Base-by-base conservation (phyloP, 2,113 vertebrate genomes). In the Microtus ochrogaster region DNA sequence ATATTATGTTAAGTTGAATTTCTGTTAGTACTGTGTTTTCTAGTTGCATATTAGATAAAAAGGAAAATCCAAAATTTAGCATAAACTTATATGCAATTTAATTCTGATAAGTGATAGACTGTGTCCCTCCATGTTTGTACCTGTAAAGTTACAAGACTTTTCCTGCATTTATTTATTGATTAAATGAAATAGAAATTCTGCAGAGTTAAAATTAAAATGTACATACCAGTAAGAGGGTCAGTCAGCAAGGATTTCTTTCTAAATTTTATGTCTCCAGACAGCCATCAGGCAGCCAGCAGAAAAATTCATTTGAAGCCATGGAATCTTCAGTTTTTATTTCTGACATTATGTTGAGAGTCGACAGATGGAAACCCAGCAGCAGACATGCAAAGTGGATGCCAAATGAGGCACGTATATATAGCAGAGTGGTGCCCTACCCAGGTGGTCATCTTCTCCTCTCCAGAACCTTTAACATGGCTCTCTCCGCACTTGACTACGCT, bases 311-410 rank as follows among this genome's bases (percentile, higher is more conserved):
- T 85, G 89, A 96, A 97, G 91, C 85, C 77, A 89, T 87, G 65
- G 73, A 92, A 49, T 95, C 95, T 96, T 96, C 96, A 97, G 95
- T 96, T 97, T 97, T 94, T 94, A 92, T 97, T 89, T 95, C 78
- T 98, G 97, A 97, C 96, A 96, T 96, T 97, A 94, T 74, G 58
- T 84, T 94, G 96, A 96, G 78, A 94, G 90, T 95, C 30, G 86
- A 97, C 97, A 98, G 97, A 97, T 98, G 97, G 97, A 92, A 94
- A 39, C 93, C 91, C 97, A 97, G 97, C 97, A 98, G 97, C 92
- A 97, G 89, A 94, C 92, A 95, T 84, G 91, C 94, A 92, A 87
- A 95, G 94, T 88, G 70, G 96, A 91, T 83, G 94, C 97, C 96
- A 97, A 96, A 96, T 94, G 96, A 94, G 86, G 89, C 94, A 97